Evolutionary conservation across 2,113 vertebrate genomes (phyloP), one percentile per base, ranked within the genome.

Genomic region (Eublepharis macularius): DNA sequence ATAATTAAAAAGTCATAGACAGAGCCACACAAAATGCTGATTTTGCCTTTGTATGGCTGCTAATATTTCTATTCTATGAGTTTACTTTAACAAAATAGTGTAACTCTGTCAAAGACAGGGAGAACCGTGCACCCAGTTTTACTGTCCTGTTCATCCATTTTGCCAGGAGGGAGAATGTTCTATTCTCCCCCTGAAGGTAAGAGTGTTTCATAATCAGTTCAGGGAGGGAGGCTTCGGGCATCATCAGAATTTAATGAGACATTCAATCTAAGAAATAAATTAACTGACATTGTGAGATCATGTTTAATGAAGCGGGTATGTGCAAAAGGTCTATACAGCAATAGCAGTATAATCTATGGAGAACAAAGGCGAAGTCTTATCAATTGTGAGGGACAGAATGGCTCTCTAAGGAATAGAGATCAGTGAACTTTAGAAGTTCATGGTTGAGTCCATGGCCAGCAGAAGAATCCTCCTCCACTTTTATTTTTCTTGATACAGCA

Each of bases 161-260:
- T 96, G 88, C 89, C 86, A 92, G 93, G 6, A 88, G 90, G 92
- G 92, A 83, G 86, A 88, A 19, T 81, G 78, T 84, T 82, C n/a
- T n/a, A n/a, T n/a, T 83, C 79, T 86, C 60, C 60, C 9, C 60
- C 54, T 85, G 86, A 95, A 92, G 68, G 89, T 87, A 94, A 92
- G 88, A 85, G 47, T 91, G 90, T 91, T 94, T 90, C 90, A 94
- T 82, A 95, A 95, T 75, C 91, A 90, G 92, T 89, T 88, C 89
- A 93, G 93, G 88, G 91, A 88, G 88, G 90, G 94, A 88, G 94
- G 92, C 95, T 95, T 91, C 90, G 95, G 92, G 94, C 92, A 93
- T 96, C 95, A 96, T 97, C 96, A 96, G 88, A 91, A 86, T 92
- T 95, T 92, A 97, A 96, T 94, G 96, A 96, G 93, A 96, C 95